A percentile compares a stretch with the other conserved stretches of the same genome.
These are phyloP conservation scores for Bruchidius siliquastri DNA, from an alignment of 2,888 invertebrate genomes.

Conservation along the genomic window DNA sequence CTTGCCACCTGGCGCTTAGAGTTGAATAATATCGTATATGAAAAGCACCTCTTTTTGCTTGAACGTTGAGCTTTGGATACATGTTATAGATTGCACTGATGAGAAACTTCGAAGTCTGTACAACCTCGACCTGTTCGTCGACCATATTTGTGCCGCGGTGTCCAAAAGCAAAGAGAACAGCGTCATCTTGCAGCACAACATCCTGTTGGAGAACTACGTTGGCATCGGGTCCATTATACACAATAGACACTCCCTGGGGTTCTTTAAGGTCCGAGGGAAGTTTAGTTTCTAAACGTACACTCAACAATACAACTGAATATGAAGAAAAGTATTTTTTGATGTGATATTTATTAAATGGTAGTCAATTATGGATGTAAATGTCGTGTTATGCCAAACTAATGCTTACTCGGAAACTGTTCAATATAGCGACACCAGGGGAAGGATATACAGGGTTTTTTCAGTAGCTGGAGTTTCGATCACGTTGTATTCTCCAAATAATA, in stretches of 20 bases:
- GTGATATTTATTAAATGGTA: constrained; percentile 22
- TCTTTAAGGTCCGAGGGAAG: constrained; percentile 81
- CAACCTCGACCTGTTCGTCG: constrained; percentile 59
- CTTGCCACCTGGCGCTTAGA: too few relatives aligned
- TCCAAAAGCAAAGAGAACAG: constrained; percentile 46
- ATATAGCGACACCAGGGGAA: neutral
- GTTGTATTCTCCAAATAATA: too few relatives aligned
- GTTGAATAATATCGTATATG: too few relatives aligned
- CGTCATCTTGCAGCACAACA: constrained; percentile 60
- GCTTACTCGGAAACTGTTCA: neutral
- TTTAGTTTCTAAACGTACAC: constrained; percentile 64
- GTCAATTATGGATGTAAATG: constrained; percentile 16
- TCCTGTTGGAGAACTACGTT: constrained; percentile 75
- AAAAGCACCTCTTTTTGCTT: too few relatives aligned
- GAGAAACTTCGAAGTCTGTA: constrained; percentile 45
- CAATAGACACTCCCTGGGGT: constrained; percentile 78
- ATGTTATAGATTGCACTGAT: constrained; percentile 40
- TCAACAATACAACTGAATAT: constrained; percentile 2
- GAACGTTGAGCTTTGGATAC: too few relatives aligned
- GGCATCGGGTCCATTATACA: constrained; percentile 75
- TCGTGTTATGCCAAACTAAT: neutral
- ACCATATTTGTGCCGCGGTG: constrained; percentile 54
- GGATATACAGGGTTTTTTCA: neutral
- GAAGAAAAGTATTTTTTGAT: constrained; percentile 14
- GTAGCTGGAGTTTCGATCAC: neutral